A percentile compares a stretch with the other conserved stretches of the same genome.
phyloP scores from a whole-genome alignment of 2,797 vertebrate genomes.

The Hyperoplus lanceolatus region DNA sequence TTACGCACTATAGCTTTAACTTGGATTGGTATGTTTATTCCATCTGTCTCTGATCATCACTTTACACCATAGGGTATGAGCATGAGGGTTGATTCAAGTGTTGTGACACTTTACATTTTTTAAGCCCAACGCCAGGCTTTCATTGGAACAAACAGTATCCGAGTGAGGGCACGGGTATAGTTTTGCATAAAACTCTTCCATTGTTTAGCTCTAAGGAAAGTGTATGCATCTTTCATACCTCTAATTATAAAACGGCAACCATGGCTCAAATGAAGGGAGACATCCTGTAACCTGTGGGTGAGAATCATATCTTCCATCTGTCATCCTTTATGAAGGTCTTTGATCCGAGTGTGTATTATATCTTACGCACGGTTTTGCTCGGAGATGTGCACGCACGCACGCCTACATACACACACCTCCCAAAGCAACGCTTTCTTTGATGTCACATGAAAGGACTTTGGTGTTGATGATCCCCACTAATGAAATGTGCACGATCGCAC shows the following conservation, averaged over 20 bases:
- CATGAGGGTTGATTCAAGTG: constrained; percentile 20
- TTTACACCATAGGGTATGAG: constrained; percentile 1
- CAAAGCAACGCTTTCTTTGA: constrained; percentile 69
- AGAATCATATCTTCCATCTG: constrained; percentile 41
- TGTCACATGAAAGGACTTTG: constrained; percentile 63
- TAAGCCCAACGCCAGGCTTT: constrained; percentile 22
- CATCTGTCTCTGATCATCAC: constrained; percentile 6
- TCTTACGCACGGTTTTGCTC: constrained; percentile 43
- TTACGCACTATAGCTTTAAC: neutral
- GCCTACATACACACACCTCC: constrained; percentile 29
- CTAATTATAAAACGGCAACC: constrained; percentile 40
- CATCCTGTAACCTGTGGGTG: constrained; percentile 54
- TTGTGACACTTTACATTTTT: constrained; percentile 27
- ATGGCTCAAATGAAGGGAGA: constrained; percentile 54
- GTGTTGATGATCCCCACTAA: constrained; percentile 54
- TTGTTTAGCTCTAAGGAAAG: constrained; percentile 29
- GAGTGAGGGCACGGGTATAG: constrained; percentile 6
- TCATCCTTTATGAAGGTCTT: constrained; percentile 63
- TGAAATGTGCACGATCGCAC: constrained; percentile 50
- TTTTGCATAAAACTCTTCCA: constrained; percentile 26
- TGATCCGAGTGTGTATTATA: constrained; percentile 64
- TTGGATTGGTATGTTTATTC: constrained; percentile 23
- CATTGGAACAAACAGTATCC: constrained; percentile 53
- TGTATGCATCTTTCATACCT: constrained; percentile 24
- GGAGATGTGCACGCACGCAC: constrained; percentile 5